phyloP scores from a whole-genome alignment of 1,140 invertebrate species.

The Caenorhabditis inopinata region DNA sequence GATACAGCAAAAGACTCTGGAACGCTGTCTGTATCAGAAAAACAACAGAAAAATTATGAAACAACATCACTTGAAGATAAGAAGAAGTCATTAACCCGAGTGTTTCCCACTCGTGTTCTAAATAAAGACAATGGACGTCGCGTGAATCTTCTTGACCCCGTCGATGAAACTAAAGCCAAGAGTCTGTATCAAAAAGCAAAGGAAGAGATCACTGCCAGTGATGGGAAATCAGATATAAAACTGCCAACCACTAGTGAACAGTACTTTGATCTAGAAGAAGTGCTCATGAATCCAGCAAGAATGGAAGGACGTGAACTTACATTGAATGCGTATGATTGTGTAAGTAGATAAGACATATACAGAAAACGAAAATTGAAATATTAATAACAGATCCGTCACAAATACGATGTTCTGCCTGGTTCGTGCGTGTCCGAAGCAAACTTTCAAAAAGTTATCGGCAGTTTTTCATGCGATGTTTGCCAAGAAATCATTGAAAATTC shows the following conservation, averaged over 20 bases:
- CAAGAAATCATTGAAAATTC: background rate
- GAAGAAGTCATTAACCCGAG: background rate
- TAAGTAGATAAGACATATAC: background rate
- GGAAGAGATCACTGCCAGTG: background rate
- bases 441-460: background rate
- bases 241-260: background rate
- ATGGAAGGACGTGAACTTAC: background rate
- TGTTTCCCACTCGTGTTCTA: background rate
- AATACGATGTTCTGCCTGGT: background rate
- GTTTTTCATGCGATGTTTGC: conserved; percentile 7
- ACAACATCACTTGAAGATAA: background rate
- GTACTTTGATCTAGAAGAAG: background rate
- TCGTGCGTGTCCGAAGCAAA: background rate
- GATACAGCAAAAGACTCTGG: background rate
- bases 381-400: background rate
- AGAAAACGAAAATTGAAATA: background rate
- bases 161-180: background rate
- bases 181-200: background rate
- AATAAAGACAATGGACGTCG: background rate
- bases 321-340: background rate
- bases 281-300: background rate
- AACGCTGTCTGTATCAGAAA: background rate
- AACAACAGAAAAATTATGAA: background rate
- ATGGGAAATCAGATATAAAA: background rate
- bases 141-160: background rate